A percentile compares a stretch with the other conserved stretches of the same genome.
Conservation (phyloP, 2,797 vertebrate species). For the Threskiornis aethiopicus region DNA sequence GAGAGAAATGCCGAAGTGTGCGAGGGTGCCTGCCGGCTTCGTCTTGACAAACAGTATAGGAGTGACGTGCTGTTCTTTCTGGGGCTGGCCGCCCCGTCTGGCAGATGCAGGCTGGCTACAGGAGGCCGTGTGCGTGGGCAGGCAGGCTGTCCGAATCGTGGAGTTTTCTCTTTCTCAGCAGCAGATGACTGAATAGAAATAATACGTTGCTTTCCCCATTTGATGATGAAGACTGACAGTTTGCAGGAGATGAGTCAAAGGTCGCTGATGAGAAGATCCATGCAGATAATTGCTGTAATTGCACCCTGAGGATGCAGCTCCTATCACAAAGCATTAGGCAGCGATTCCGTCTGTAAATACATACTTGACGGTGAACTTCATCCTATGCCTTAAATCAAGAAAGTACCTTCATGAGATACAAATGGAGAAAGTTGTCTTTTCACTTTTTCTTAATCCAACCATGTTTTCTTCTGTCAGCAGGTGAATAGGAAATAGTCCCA, state of each 20-base stretch:
- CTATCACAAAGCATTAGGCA: background rate
- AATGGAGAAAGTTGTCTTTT: background rate
- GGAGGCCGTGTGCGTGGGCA: background rate
- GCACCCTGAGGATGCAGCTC: conserved; percentile 40
- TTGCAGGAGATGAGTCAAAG: conserved; percentile 31
- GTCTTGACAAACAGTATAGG: background rate
- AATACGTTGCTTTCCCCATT: background rate
- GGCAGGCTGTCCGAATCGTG: background rate
- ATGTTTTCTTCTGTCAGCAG: background rate
- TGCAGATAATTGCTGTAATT: conserved; percentile 65
- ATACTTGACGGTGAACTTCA: background rate
- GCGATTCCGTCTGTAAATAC: background rate
- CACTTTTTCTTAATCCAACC: background rate
- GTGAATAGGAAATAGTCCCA: background rate
- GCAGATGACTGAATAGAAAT: background rate
- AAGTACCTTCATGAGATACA: background rate
- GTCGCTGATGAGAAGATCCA: conserved; percentile 62
- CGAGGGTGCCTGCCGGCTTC: background rate
- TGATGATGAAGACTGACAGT: conserved; percentile 41
- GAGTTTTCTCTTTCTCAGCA: background rate
- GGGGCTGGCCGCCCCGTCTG: background rate
- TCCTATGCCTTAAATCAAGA: background rate
- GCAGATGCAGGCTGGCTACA: background rate
- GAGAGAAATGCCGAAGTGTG: background rate
- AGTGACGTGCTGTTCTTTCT: background rate